Evolutionary conservation across 2,113 vertebrate genomes (phyloP), one percentile per base, ranked within the genome.

Genomic region (Gambusia holbrooki): DNA sequence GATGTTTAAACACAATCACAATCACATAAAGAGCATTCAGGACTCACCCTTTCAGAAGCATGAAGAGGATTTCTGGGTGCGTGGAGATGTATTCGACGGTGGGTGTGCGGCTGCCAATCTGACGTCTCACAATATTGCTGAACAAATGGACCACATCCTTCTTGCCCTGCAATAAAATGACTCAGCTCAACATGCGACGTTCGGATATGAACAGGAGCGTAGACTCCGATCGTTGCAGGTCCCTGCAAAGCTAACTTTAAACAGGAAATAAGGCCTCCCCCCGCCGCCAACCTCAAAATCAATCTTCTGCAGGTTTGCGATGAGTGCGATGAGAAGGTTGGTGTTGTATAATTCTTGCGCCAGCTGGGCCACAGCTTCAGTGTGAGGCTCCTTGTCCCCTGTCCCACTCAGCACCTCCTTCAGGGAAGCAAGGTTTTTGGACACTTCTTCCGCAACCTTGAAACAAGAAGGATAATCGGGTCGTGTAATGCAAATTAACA

Each of bases 101-200:
- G 61, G 95, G 95, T 5, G 94, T 94, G 61, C 95, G 94, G 17
- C 93, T 90, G 64, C 95, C 95, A 86, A 96, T 95, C 90, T 96
- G 95, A 66, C 95, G 94, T 61, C 95, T 93, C 37, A 95, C 94
- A 54, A 96, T 94, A 83, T 96, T 96, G 90, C 94, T 95, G 86
- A 96, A 96, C 85, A 96, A 84, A 90, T 96, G 94, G 74, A 95
- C 95, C 88, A 96, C 95, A 90, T 95, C 95, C 90, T 96, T 96
- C 84, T 96, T 96, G 65, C 95, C 95, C 95, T 95, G 80, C 29
- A 61, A 66, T 72, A 72, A 25, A 54, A 74, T 7, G 81, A 71
- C 33, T 69, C 32, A 81, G 35, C 69, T 35, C 12, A 30, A 12
- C n/a, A 35, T 11, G 69, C 61, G 45, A 40, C n/a, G 13, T 77